Evolutionary conservation across 2,797 vertebrate species (phyloP).

Genomic region (Rhyacichthys aspro): DNA sequence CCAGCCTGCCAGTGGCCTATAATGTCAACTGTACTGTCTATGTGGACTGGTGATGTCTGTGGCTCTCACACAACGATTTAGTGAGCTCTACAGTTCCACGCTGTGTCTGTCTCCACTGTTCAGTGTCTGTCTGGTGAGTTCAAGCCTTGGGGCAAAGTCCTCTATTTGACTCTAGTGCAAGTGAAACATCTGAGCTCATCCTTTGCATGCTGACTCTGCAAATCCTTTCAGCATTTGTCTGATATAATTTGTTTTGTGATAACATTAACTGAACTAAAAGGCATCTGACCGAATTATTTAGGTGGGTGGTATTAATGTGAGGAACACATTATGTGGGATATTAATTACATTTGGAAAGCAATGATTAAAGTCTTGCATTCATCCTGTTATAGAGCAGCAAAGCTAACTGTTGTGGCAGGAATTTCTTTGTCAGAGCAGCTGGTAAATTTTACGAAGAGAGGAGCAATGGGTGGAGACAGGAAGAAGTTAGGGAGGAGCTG

Average conservation of each 20-base stretch:
- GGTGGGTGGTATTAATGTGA: no score
- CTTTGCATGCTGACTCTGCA: neutral
- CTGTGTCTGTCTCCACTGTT: constrained; percentile 57
- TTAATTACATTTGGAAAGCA: no score
- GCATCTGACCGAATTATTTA: neutral
- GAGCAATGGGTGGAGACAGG: constrained; percentile 46
- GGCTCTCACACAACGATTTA: constrained; percentile 42
- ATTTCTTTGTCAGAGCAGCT: constrained; percentile 68
- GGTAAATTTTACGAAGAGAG: constrained; percentile 30
- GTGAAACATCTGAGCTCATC: constrained; percentile 10
- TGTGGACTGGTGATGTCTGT: no score
- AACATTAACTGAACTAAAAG: neutral
- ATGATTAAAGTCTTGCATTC: no score
- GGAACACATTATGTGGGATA: no score
- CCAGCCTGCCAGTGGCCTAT: neutral
- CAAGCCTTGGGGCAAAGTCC: constrained; percentile 9
- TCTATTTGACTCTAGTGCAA: neutral
- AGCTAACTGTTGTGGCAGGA: constrained; percentile 24
- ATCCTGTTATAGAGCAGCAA: neutral
- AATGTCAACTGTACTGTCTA: neutral
- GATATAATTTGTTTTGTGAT: neutral
- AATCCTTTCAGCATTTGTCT: neutral
- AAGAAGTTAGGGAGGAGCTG: constrained; percentile 34
- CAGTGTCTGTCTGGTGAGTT: constrained; percentile 25
- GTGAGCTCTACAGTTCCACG: constrained; percentile 44